Conservation (phyloP, 1,140 invertebrate species). For the Tetramorium parvispinum region DNA sequence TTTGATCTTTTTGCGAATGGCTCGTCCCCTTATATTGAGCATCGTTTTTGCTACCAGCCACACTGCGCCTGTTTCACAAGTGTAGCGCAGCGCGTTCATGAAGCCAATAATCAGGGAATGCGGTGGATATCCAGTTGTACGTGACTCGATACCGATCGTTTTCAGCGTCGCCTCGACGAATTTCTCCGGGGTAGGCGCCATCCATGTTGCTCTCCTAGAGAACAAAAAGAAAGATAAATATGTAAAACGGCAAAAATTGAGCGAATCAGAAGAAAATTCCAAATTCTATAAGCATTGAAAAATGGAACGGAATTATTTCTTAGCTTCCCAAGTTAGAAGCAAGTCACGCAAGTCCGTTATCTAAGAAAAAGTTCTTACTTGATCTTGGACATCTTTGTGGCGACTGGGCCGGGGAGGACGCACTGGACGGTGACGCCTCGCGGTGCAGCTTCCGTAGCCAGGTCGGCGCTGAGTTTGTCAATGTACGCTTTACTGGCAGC, state of each 20-base stretch:
- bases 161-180: conserved; percentile 92
- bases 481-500: conserved; percentile 96
- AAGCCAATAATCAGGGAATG: conserved; percentile 89
- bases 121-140: conserved; percentile 92
- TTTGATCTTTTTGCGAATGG: conserved; percentile 75
- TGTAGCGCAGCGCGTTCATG: conserved; percentile 84
- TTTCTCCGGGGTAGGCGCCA: conserved; percentile 91
- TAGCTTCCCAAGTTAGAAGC: no score
- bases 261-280: not conserved
- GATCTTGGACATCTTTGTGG: conserved; percentile 97
- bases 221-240: not conserved
- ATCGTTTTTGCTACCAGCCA: conserved; percentile 88
- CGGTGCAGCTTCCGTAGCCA: conserved; percentile 92
- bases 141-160: conserved; percentile 90
- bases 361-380: conserved; percentile 76
- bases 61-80: conserved; percentile 85
- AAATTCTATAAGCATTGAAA: not conserved
- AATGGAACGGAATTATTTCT: not conserved
- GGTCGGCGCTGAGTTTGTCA: conserved; percentile 93
- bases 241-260: not conserved
- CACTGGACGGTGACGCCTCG: conserved; percentile 94
- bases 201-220: conserved; percentile 89
- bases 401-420: conserved; percentile 95
- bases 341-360: not conserved
- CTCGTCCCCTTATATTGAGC: conserved; percentile 87